Evolutionary conservation across 2,797 vertebrate genomes (phyloP).

Genomic region (Peromyscus aztecus): DNA sequence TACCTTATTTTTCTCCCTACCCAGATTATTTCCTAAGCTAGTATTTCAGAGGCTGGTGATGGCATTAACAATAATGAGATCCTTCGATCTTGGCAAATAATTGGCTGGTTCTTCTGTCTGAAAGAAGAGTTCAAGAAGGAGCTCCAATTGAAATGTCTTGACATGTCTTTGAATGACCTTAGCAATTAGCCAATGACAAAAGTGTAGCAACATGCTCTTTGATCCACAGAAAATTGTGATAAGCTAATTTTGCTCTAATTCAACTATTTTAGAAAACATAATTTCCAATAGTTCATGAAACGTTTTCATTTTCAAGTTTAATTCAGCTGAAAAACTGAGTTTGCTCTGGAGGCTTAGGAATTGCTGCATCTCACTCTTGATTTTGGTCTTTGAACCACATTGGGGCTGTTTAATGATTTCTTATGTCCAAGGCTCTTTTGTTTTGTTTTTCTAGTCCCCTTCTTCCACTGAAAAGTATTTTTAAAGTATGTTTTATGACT

Average conservation of each 20-base stretch:
- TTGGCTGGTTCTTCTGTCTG: neutral
- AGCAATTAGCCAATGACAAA: conserved; percentile 18
- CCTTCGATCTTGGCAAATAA: conserved; percentile 27
- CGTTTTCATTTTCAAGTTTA: conserved; percentile 50
- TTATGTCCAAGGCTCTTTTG: neutral
- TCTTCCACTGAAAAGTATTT: conserved; percentile 12
- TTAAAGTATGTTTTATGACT: conserved; percentile 18
- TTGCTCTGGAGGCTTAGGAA: neutral
- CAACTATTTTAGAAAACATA: conserved; percentile 49
- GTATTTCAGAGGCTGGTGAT: neutral
- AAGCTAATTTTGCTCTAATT: conserved; percentile 49
- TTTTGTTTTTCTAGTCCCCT: neutral
- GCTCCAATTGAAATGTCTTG: conserved; percentile 27
- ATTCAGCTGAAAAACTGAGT: neutral
- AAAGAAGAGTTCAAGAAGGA: neutral
- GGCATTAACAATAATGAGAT: neutral
- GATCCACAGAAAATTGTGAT: conserved; percentile 13
- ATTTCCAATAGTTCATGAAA: neutral
- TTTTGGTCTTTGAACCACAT: conserved; percentile 30
- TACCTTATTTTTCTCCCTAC: neutral
- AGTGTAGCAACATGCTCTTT: neutral
- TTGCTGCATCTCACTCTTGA: neutral
- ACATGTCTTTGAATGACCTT: neutral
- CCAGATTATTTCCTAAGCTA: conserved; percentile 40
- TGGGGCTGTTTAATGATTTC: neutral